These are phyloP conservation scores for Cranoglanis bouderius DNA, from an alignment of 2,113 vertebrate genomes.

Conservation along the genomic window DNA sequence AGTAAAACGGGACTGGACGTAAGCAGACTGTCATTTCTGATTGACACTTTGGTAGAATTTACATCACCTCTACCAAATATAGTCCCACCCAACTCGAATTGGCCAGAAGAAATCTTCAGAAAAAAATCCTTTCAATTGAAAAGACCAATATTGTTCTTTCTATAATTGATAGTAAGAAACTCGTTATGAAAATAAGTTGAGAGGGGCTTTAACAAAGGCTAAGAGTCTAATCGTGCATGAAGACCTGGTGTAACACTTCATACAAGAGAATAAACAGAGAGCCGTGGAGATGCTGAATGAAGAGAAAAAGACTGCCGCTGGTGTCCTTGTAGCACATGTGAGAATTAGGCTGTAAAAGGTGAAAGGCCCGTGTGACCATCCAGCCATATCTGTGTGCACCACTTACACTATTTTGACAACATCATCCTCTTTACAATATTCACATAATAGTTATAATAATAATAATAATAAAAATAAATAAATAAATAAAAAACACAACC, in stretches of 20 bases:
- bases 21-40: not conserved
- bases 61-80: not conserved
- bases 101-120: not conserved
- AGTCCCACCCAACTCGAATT: not conserved
- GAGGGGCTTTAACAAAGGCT: not conserved
- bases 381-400: too few species aligned
- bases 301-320: not conserved
- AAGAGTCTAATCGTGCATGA: not conserved
- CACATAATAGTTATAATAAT: too few species aligned
- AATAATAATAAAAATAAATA: too few species aligned
- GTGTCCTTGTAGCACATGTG: not conserved
- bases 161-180: not conserved
- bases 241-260: conserved; percentile 16
- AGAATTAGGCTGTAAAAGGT: not conserved
- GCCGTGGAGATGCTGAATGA: not conserved
- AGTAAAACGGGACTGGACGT: not conserved
- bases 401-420: not conserved
- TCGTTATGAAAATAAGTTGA: not conserved
- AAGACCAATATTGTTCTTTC: not conserved
- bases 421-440: not conserved
- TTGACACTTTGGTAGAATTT: not conserved
- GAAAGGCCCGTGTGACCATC: not conserved
- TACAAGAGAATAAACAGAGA: not conserved
- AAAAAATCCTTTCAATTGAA: not conserved
- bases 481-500: too few species aligned